Conservation (phyloP, 2,113 vertebrate genomes). For the Boleophthalmus pectinirostris region DNA sequence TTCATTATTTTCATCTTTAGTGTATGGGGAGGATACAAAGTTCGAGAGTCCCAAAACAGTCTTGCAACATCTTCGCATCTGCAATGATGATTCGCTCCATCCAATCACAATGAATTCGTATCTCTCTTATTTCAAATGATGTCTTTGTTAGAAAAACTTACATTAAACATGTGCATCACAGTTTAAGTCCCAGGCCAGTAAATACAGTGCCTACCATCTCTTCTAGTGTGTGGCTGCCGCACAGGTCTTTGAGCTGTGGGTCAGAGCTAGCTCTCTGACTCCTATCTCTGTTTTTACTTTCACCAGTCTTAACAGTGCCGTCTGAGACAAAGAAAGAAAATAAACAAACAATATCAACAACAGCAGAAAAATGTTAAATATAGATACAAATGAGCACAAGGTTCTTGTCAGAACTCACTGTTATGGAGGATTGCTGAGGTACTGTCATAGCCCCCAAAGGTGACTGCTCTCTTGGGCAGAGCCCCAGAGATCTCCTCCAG, state of each 20-base stretch:
- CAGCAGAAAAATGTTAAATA: background rate
- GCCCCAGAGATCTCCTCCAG: slow-evolving; percentile 67
- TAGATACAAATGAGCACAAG: background rate
- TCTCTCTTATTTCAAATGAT: background rate
- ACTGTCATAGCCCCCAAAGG: slow-evolving; percentile 87
- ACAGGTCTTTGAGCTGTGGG: slow-evolving; percentile 73
- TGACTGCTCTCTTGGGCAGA: slow-evolving; percentile 83
- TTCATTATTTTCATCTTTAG: background rate
- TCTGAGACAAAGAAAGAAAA: slow-evolving; percentile 62
- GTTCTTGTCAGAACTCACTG: slow-evolving; percentile 74
- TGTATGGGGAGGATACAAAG: background rate
- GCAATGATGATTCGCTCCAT: background rate
- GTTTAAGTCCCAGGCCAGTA: background rate
- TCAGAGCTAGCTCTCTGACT: slow-evolving; percentile 76
- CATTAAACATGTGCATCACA: background rate
- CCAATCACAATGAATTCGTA: background rate
- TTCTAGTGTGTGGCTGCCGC: slow-evolving; percentile 58
- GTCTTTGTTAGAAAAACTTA: background rate
- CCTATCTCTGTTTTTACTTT: slow-evolving; percentile 76
- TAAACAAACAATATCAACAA: background rate
- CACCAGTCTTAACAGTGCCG: slow-evolving; percentile 78
- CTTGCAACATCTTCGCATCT: background rate
- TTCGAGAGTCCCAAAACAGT: no score
- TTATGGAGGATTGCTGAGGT: slow-evolving; percentile 67
- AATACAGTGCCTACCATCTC: slow-evolving; percentile 52